Percentiles rank a stretch among this genome's conserved stretches.
Conservation (phyloP, 2,113 vertebrate genomes). For the Enhydra lutris region DNA sequence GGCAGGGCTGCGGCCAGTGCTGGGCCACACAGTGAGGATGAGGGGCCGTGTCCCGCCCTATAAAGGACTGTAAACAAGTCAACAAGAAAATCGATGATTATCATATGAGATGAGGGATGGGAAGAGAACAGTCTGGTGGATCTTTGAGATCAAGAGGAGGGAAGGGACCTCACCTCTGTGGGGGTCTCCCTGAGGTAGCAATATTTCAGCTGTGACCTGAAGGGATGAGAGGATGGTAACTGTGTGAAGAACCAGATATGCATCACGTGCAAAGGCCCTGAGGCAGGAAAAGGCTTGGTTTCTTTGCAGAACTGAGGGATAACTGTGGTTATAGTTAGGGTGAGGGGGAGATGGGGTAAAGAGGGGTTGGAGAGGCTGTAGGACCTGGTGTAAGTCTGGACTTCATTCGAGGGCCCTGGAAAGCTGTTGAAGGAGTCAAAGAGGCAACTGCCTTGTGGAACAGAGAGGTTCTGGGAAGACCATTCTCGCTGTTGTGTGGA, state of each 20-base stretch:
- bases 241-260: rapidly evolving
- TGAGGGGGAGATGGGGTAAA: too few relatives aligned
- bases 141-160: background rate
- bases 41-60: rapidly evolving
- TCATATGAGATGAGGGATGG: rapidly evolving
- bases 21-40: rapidly evolving
- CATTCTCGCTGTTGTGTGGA: background rate
- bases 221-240: background rate
- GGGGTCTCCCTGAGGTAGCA: rapidly evolving
- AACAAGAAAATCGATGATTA: background rate
- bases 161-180: background rate
- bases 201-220: background rate
- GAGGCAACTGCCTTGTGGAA: background rate
- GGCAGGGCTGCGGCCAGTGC: rapidly evolving
- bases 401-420: background rate
- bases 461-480: background rate
- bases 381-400: background rate
- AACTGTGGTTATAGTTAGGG: background rate
- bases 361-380: too few relatives aligned
- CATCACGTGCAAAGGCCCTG: background rate
- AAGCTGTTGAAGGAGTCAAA: background rate
- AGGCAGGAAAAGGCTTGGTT: background rate
- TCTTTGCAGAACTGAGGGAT: background rate
- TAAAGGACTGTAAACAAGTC: background rate
- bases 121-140: background rate